Conservation (phyloP, 2,113 vertebrate species). For the Sylvicapra grimmia region DNA sequence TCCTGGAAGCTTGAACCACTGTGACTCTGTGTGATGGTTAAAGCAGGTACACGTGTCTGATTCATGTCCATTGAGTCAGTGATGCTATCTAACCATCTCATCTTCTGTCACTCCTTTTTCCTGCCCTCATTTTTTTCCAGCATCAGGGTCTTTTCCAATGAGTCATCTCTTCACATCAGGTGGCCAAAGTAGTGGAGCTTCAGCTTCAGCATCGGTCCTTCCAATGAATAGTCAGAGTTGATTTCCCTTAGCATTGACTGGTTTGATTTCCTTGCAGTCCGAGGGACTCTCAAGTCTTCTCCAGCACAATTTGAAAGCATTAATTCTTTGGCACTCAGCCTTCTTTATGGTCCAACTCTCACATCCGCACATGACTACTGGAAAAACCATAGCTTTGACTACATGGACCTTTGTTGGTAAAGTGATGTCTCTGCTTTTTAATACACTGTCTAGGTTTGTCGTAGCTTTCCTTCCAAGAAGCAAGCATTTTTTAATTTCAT, state of each 20-base stretch:
- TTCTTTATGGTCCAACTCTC: neutral
- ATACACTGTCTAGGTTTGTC: neutral
- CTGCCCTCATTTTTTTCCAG: neutral
- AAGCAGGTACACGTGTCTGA: neutral
- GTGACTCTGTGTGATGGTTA: neutral
- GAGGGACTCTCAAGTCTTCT: neutral
- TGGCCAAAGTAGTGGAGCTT: neutral
- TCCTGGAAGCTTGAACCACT: neutral
- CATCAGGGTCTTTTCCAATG: neutral
- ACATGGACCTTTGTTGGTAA: neutral
- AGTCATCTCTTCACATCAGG: neutral
- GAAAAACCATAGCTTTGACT: neutral
- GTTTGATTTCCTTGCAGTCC: neutral
- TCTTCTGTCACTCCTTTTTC: neutral
- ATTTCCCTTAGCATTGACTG: neutral
- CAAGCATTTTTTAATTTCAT: neutral
- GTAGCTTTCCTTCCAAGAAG: neutral
- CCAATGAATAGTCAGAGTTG: neutral
- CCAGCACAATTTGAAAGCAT: neutral
- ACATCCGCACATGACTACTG: neutral
- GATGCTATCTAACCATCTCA: neutral
- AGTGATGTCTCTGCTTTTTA: neutral
- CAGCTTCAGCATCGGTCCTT: neutral
- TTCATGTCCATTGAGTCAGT: neutral
- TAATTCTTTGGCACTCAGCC: neutral